Percentiles rank a stretch among this genome's conserved stretches.
Evolutionary conservation across 2,888 invertebrate genomes (phyloP).

Genomic region (Parthenolecanium corni): DNA sequence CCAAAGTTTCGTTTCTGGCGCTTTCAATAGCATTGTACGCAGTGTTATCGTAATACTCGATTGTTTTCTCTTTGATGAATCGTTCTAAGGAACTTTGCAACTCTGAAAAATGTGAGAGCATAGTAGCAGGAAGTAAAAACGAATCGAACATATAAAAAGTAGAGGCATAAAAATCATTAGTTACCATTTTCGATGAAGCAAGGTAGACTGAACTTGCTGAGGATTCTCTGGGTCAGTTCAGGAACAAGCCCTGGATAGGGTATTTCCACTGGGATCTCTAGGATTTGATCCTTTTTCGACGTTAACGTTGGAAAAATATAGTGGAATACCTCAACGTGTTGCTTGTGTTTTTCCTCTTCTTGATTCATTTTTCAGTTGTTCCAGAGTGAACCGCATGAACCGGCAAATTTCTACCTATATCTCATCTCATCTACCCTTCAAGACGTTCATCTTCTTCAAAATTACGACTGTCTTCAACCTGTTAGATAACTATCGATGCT

Average conservation of each 20-base stretch:
- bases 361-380: slow-evolving; percentile 16
- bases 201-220: slow-evolving; percentile 56
- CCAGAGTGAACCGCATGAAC: no score
- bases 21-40: slow-evolving; percentile 51
- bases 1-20: slow-evolving; percentile 50
- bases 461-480: no score
- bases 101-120: slow-evolving; percentile 40
- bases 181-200: slow-evolving; percentile 55
- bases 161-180: background rate
- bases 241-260: slow-evolving; percentile 48
- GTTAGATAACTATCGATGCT: no score
- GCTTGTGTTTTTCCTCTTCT: slow-evolving; percentile 30
- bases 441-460: no score
- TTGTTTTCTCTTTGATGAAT: slow-evolving; percentile 56
- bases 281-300: slow-evolving; percentile 41
- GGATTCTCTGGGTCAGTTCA: slow-evolving; percentile 54
- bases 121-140: slow-evolving; percentile 5
- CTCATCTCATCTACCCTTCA: no score
- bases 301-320: slow-evolving; percentile 50
- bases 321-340: slow-evolving; percentile 36
- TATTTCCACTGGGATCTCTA: slow-evolving; percentile 52
- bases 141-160: background rate
- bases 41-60: slow-evolving; percentile 53
- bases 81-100: slow-evolving; percentile 47
- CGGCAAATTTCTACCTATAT: no score